A percentile compares a stretch with the other conserved stretches of the same genome.
Evolutionary conservation across 1,140 invertebrate genomes (phyloP).

Genomic region (Eulimnadia texana): DNA sequence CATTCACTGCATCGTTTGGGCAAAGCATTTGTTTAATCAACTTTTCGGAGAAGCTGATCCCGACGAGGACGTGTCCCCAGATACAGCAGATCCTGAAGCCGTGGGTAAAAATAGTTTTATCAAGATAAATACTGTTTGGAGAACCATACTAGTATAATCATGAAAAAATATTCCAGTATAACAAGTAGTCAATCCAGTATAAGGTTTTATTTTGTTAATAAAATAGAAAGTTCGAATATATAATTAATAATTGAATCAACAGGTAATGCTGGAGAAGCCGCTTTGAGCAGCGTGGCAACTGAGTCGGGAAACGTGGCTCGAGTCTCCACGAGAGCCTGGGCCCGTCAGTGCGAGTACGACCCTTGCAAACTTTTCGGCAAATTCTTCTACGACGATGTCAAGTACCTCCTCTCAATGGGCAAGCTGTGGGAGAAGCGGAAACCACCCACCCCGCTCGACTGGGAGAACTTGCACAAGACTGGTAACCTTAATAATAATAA

Average conservation of each 20-base stretch:
- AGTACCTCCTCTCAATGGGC: constrained; percentile 85
- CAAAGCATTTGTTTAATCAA: constrained; percentile 98
- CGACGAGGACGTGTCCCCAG: constrained; percentile 96
- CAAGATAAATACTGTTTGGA: not conserved
- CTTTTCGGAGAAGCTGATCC: constrained; percentile 91
- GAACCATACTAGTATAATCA: not conserved
- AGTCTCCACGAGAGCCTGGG: constrained; percentile 81
- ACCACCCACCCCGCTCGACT: constrained; percentile 65
- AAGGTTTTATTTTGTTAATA: too few species aligned
- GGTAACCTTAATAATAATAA: not conserved
- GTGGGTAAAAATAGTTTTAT: constrained; percentile 33
- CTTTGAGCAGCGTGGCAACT: constrained; percentile 33
- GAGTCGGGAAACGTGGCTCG: constrained; percentile 56
- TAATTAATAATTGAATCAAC: constrained; percentile 8
- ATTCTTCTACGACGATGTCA: constrained; percentile 89
- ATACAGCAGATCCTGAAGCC: constrained; percentile 82
- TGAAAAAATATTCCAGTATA: too few species aligned
- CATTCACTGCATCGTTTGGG: constrained; percentile 99
- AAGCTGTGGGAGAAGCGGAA: constrained; percentile 82
- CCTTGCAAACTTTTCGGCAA: constrained; percentile 68
- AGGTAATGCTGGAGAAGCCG: constrained; percentile 37
- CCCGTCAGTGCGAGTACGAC: constrained; percentile 66
- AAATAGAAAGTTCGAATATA: not conserved
- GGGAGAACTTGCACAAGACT: constrained; percentile 45
- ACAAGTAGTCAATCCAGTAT: too few species aligned